Evolutionary conservation across 2,113 vertebrate species (phyloP).

Genomic region (Carlito syrichta): DNA sequence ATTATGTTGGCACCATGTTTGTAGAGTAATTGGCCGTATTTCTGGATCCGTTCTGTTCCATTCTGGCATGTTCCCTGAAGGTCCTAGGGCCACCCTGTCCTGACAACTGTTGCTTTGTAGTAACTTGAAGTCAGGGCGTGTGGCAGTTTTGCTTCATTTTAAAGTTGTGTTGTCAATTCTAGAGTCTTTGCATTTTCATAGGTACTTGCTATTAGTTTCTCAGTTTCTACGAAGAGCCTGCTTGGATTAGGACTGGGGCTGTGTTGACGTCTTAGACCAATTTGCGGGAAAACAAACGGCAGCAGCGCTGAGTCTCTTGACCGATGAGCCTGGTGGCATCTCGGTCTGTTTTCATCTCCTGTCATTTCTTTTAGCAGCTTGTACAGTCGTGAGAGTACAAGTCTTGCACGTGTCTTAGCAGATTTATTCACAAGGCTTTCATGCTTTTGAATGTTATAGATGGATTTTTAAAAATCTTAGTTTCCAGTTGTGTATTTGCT

Average conservation of each 20-base stretch:
- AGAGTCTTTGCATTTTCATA: background rate
- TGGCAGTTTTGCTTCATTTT: background rate
- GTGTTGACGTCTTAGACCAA: background rate
- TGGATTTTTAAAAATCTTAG: background rate
- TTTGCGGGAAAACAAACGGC: background rate
- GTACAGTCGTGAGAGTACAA: background rate
- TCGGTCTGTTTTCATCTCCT: background rate
- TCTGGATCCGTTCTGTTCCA: background rate
- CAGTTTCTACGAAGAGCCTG: background rate
- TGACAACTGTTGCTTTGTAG: background rate
- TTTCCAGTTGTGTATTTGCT: background rate
- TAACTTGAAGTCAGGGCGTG: background rate
- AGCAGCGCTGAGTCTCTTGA: background rate
- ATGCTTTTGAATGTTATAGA: background rate
- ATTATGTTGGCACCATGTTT: background rate
- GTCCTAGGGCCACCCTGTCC: too few relatives aligned
- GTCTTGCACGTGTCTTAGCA: too few relatives aligned
- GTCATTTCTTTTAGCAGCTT: background rate
- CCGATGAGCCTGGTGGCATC: rapidly evolving
- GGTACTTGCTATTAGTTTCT: background rate
- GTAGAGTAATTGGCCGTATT: background rate
- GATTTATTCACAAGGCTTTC: background rate
- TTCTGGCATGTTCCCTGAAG: background rate
- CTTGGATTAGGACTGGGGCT: background rate
- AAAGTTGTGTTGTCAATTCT: background rate